phyloP scores from a whole-genome alignment of 2,797 vertebrate species.

The Enteromius argenteus region DNA sequence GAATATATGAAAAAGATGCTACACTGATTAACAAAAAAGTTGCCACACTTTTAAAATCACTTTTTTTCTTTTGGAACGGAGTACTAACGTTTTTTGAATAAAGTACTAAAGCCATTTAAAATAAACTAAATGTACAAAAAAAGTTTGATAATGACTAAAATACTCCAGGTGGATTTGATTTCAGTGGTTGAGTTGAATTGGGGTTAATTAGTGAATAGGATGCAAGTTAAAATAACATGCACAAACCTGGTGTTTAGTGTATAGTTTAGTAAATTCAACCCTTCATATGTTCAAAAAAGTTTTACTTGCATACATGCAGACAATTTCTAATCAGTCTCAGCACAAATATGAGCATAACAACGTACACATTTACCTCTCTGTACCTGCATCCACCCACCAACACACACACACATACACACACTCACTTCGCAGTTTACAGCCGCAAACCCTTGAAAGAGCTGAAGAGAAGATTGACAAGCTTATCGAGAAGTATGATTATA shows the following conservation, averaged over 20 bases:
- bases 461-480: slow-evolving; percentile 33
- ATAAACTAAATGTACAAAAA: background rate
- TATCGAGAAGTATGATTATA: slow-evolving; percentile 33
- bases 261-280: background rate
- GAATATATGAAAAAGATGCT: background rate
- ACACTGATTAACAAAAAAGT: no score
- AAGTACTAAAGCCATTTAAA: background rate
- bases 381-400: slow-evolving; percentile 38
- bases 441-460: slow-evolving; percentile 29
- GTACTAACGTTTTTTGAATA: background rate
- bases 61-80: background rate
- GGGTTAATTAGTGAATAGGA: background rate
- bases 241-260: background rate
- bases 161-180: background rate
- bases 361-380: slow-evolving; percentile 50
- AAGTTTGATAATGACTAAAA: background rate
- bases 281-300: background rate
- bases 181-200: background rate
- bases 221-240: background rate
- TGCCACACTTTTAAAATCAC: background rate
- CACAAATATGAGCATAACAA: background rate
- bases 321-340: background rate
- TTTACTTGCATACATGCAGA: background rate
- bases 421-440: slow-evolving; percentile 23
- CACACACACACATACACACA: slow-evolving; percentile 18